Evolutionary conservation across 2,797 vertebrate genomes (phyloP), one percentile per base, ranked within the genome.

Genomic region (Melanotaenia parkinsoni): DNA sequence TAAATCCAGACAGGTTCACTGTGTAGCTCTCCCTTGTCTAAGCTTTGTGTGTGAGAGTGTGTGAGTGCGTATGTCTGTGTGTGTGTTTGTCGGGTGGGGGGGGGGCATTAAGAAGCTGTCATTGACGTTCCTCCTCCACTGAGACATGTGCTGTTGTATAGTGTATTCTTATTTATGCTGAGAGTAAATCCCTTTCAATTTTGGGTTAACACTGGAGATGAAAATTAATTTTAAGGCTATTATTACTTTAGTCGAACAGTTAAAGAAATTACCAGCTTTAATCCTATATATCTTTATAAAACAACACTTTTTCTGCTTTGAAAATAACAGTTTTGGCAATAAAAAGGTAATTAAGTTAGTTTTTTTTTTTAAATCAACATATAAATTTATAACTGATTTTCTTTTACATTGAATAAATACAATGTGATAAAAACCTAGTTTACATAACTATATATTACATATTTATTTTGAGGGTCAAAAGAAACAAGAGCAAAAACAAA

Each of bases 1-100:
- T 93, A 92, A 95, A 95, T 90, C 91, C 91, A 94, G 92, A 93
- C 91, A 91, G 91, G 85, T 92, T 94, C 91, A 91, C 89, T 88
- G 84, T 88, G 91, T 89, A 91, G 84, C 87, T 85, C 71, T 84
- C 68, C 45, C 80, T 84, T 64, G 83, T 83, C 89, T 80, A 75
- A 75, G 85, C 78, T 72, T 81, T 80, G 67, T 86, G 82, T 61
- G 72, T 38, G 60, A 2, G 53, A 0, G 18, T 47, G 45, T 47
- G 45, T 47, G 45, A n/a, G 38, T 40, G 38, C 13, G 38, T 38
- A 3, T 38, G 33, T 35, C 6, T 37, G 35, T 37, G 35, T 37
- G 35, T 37, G 35, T 37, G 35, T 35, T 7, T 35, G 40, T 6
- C 5, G 40, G 4, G 40, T 16, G 16, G 28, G 51, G 66, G 76